Conservation (phyloP, 2,888 invertebrate genomes). For the Plusia festucae region DNA sequence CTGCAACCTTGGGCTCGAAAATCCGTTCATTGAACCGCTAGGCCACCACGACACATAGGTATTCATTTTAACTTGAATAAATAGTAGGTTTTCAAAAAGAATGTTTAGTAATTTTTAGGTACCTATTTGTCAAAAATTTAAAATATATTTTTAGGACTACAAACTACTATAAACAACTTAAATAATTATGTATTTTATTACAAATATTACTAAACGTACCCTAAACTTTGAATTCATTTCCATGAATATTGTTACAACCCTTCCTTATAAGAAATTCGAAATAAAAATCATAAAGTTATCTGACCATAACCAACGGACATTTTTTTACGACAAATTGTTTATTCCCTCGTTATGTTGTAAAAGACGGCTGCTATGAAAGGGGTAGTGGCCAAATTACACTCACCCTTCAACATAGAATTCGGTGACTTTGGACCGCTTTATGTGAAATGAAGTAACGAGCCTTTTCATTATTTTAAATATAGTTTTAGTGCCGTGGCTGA, state of each 20-base stretch:
- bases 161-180: too few relatives aligned
- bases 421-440: slow-evolving; percentile 35
- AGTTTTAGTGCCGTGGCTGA: too few relatives aligned
- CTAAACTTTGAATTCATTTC: background rate
- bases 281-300: slow-evolving; percentile 64
- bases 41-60: too few relatives aligned
- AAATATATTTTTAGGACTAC: too few relatives aligned
- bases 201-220: background rate
- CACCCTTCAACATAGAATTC: slow-evolving; percentile 42
- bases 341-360: slow-evolving; percentile 74
- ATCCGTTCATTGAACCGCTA: too few relatives aligned
- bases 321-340: slow-evolving; percentile 69
- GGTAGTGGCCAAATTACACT: slow-evolving; percentile 62
- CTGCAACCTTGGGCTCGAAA: too few relatives aligned
- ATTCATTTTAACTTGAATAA: too few relatives aligned
- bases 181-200: too few relatives aligned
- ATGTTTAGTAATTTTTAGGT: too few relatives aligned
- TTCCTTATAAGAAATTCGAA: slow-evolving; percentile 31
- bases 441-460: slow-evolving; percentile 41
- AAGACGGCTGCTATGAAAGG: slow-evolving; percentile 68
- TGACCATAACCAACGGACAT: slow-evolving; percentile 82
- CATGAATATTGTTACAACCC: slow-evolving; percentile 23
- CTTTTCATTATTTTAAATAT: too few relatives aligned
- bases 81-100: too few relatives aligned
- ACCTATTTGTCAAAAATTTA: too few relatives aligned